Evolutionary conservation across 2,888 invertebrate species (phyloP), one percentile per base, ranked within the genome.

Genomic region (Lymantria monacha): DNA sequence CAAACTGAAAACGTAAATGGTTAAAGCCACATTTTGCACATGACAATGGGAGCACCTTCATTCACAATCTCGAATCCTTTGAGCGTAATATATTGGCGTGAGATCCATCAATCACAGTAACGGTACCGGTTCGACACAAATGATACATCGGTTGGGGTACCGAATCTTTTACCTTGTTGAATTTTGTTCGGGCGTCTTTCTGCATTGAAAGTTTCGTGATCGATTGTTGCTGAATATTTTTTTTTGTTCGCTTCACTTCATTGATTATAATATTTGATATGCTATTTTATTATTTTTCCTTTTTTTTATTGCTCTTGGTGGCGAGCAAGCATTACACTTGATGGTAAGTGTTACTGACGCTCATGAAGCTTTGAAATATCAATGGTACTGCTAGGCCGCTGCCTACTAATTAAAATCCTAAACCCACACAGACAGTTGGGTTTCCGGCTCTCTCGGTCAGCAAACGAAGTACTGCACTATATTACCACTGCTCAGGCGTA

Each of bases 61-160:
- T 50, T 12, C 38, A 38, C 38, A 55, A 43, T 42, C 42, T 51
- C 41, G 36, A 51, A 49, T 60, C 58, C 53, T 60, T 62, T 58
- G 56, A 55, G 48, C 44, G 55, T 51, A 62, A 61, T 65, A 58
- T 56, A 53, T 49, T 48, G 48, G 49, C 49, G 40, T 37, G 38
- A n/a, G 37, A 45, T 46, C 37, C 56, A 66, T 65, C 57, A 65
- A 65, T 65, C 66, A 57, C 48, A 46, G 47, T 45, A 36, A 40
- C 31, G 42, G 33, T 49, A 46, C 45, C 45, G n/a, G 50, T 54
- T 65, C 48, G 44, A 48, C 55, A 46, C 51, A 48, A 57, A 45
- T 48, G 46, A 59, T 56, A 53, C 46, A 51, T 51, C 38, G 47
- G 15, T 44, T 38, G 11, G 31, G 30, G 9, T 47, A 12, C 12